phyloP scores from a whole-genome alignment of 2,113 vertebrate genomes.

The Rhea pennata region DNA sequence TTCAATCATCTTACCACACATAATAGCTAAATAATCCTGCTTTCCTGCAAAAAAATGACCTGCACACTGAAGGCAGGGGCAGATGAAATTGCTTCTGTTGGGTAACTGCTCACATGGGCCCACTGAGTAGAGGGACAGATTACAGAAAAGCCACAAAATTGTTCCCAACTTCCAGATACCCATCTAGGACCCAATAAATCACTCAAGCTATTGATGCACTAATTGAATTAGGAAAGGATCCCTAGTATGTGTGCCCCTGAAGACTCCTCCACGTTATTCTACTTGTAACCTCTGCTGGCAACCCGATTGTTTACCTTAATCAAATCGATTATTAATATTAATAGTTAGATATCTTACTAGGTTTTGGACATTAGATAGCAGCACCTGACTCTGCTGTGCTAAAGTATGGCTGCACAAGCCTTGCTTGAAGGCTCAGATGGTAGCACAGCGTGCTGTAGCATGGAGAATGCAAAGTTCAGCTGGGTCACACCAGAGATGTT shows the following conservation, averaged over 20 bases:
- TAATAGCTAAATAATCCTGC: slow-evolving; percentile 68
- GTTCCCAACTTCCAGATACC: background rate
- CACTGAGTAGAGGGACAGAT: background rate
- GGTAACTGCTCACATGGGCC: background rate
- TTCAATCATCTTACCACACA: slow-evolving; percentile 63
- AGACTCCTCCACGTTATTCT: background rate
- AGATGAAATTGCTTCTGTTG: background rate
- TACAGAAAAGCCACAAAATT: background rate
- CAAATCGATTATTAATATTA: background rate
- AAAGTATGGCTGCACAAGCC: background rate
- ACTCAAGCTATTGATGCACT: background rate
- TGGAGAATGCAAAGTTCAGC: background rate
- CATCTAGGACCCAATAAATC: background rate
- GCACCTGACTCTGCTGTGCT: background rate
- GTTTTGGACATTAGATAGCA: background rate
- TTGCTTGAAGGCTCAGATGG: background rate
- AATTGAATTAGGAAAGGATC: background rate
- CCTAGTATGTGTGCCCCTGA: rapidly evolving
- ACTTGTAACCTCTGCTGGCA: background rate
- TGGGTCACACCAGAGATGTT: background rate
- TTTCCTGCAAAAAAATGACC: slow-evolving; percentile 56
- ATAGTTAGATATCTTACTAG: background rate
- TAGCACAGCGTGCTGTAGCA: background rate
- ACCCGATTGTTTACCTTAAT: background rate
- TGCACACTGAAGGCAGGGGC: slow-evolving; percentile 32